These are phyloP conservation scores for Henicopernis longicauda DNA, from an alignment of 2,113 vertebrate genomes.

Conservation along the genomic window DNA sequence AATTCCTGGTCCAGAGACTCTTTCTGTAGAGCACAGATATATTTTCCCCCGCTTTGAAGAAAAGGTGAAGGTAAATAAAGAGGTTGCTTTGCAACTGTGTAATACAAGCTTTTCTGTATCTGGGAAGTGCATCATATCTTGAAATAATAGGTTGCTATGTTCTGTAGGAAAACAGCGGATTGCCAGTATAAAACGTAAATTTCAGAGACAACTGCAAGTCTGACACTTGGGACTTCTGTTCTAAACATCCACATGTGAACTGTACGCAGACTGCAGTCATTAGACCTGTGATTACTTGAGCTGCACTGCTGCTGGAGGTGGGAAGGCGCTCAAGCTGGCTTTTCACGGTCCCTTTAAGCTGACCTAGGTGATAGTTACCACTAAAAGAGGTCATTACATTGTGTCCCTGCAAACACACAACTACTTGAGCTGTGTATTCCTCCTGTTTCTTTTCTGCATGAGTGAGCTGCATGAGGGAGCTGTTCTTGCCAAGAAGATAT, in stretches of 20 bases:
- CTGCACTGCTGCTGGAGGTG: neutral
- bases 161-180: neutral
- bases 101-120: neutral
- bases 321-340: neutral
- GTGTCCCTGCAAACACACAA: neutral
- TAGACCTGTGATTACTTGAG: neutral
- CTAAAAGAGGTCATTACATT: neutral
- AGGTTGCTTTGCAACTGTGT: neutral
- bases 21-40: neutral
- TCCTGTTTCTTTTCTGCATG: neutral
- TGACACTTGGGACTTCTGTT: neutral
- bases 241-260: neutral
- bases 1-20: neutral
- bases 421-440: neutral
- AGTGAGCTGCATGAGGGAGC: neutral
- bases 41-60: neutral
- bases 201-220: neutral
- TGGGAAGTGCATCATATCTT: neutral
- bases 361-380: neutral
- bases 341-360: neutral
- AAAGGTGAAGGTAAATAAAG: neutral
- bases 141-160: neutral
- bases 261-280: too few species aligned
- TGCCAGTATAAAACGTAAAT: neutral
- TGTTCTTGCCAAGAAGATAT: neutral